These are phyloP conservation scores for Tokudaia tokunoshimensis DNA, from an alignment of 2,797 vertebrate genomes.

Conservation along the genomic window DNA sequence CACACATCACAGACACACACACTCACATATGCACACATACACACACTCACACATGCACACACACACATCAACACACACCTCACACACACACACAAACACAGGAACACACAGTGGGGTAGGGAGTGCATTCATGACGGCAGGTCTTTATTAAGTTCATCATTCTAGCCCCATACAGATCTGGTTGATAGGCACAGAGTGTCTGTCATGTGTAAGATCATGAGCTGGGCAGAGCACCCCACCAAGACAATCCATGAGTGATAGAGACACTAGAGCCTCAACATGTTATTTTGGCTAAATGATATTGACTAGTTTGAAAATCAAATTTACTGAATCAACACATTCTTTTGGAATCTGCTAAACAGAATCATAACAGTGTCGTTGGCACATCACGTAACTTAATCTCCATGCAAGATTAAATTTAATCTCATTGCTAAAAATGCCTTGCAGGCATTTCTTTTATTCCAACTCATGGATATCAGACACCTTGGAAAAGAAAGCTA, in stretches of 20 bases:
- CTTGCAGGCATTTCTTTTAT: slow-evolving; percentile 47
- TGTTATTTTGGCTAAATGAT: neutral
- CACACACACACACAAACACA: too few relatives aligned
- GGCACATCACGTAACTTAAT: neutral
- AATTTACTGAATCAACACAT: slow-evolving; percentile 40
- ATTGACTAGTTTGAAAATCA: slow-evolving; percentile 51
- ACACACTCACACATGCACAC: too few relatives aligned
- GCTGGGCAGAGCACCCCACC: neutral
- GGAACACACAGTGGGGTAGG: neutral
- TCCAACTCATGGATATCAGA: neutral
- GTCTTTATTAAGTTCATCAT: slow-evolving; percentile 10
- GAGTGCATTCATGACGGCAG: neutral
- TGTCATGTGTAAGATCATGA: neutral
- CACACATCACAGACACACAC: too few relatives aligned
- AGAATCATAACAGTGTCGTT: slow-evolving; percentile 33
- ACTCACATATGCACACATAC: too few relatives aligned
- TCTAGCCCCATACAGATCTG: slow-evolving; percentile 19
- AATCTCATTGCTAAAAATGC: slow-evolving; percentile 48
- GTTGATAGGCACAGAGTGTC: neutral
- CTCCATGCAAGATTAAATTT: slow-evolving; percentile 54
- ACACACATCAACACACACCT: too few relatives aligned
- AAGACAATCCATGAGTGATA: neutral
- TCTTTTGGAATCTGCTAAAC: slow-evolving; percentile 64
- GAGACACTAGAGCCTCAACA: neutral
- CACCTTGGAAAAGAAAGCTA: slow-evolving; percentile 16